Evolutionary conservation across 92 coral and sea anemone species (phyloP), one percentile per base, ranked within the genome.

Genomic region (Zoanthus sansibaricus): DNA sequence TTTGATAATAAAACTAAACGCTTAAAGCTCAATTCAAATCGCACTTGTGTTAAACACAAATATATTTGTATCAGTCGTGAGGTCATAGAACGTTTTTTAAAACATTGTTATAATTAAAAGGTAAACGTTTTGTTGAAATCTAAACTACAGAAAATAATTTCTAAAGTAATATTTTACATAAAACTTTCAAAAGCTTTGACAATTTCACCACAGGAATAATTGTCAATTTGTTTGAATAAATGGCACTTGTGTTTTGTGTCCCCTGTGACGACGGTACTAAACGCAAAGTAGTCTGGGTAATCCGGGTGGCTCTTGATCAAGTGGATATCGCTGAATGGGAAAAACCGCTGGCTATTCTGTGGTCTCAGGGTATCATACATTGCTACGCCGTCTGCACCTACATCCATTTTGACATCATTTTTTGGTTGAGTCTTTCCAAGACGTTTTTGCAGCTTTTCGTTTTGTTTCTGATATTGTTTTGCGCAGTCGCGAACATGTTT

Each of bases 181-280:
- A 91, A 91, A 69, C 68, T 83, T 86, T 91, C 94, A 55, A 91
- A 91, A 74, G 87, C 97, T 42, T 79, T 77, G 83, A 85, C 88
- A 32, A 94, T 88, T n/a, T 90, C 97, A 7, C 74, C 90, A 66
- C 74, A 67, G 44, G 91, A 80, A 5, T 90, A 87, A 48, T 73
- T 91, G 47, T 83, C 89, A n/a, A 91, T 90, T 77, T 91, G 96
- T 51, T 86, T 64, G 82, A 95, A 95, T 84, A 97, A 86, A 75
- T 97, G 99, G 56, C 99, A 97, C 73, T 97, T 97, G 88, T 97
- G 99, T 64, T 97, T 97, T n/a, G 99, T 92, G 91, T 95, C 95
- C 11, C 99, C 99, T 3, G 94, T 93, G 87, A 97, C 99, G 2
- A 92, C 83, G 5, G 96, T 92, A 10, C 98, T 88, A 86, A 97